phyloP scores from a whole-genome alignment of 2,113 vertebrate species.

The Vulpes lagopus region DNA sequence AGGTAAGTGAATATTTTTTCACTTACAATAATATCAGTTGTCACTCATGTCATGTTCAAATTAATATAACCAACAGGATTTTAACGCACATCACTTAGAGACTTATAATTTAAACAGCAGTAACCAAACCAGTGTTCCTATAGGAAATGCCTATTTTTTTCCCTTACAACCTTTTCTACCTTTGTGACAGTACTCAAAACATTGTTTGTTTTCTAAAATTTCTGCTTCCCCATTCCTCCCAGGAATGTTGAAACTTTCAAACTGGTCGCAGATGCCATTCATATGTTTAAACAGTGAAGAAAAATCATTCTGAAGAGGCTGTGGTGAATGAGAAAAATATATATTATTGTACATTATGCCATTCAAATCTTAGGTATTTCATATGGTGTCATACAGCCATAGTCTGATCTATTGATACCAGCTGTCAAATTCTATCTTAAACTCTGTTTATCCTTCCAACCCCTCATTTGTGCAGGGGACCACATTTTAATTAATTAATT shows the following conservation, averaged over 20 bases:
- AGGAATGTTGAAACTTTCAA: not conserved
- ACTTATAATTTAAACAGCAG: not conserved
- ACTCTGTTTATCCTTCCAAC: not conserved
- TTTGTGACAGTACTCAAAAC: not conserved
- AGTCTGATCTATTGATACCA: not conserved
- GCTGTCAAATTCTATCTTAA: not conserved
- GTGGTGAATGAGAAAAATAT: not conserved
- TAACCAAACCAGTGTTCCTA: not conserved
- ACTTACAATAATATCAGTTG: not conserved
- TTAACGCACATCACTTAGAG: not conserved
- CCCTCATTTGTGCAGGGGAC: not conserved
- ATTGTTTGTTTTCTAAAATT: not conserved
- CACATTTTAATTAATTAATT: slow-evolving; percentile 2
- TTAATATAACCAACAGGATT: not conserved
- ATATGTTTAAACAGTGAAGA: not conserved
- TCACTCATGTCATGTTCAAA: not conserved
- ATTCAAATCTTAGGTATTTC: not conserved
- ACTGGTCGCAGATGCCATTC: not conserved
- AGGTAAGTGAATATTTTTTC: not conserved
- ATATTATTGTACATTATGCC: no score
- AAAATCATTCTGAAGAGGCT: not conserved
- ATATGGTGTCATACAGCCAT: not conserved
- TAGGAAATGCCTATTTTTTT: not conserved
- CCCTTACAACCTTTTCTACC: not conserved
- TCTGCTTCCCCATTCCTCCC: not conserved